Percentiles rank a stretch among this genome's conserved stretches.
Evolutionary conservation across 2,888 invertebrate genomes (phyloP).

Genomic region (Zygogramma bicolorata): DNA sequence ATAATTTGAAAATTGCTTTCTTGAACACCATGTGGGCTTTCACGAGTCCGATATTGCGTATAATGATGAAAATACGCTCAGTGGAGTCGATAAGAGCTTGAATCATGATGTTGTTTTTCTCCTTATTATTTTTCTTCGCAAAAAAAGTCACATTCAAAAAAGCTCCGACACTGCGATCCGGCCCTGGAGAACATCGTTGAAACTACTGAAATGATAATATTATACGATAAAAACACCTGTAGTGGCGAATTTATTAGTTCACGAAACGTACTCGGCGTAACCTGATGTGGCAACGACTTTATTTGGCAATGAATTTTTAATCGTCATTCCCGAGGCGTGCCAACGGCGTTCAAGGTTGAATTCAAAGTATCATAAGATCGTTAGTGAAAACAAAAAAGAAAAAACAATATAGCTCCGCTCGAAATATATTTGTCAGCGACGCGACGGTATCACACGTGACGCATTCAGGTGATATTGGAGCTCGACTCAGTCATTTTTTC

Average conservation of each 20-base stretch:
- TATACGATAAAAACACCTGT: constrained; percentile 16
- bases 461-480: neutral
- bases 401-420: neutral
- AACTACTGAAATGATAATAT: neutral
- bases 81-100: too few species aligned
- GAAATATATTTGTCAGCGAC: neutral
- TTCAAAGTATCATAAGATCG: constrained; percentile 1
- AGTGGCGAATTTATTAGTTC: neutral
- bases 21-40: too few species aligned
- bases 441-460: neutral
- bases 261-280: neutral
- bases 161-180: neutral
- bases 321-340: constrained; percentile 26
- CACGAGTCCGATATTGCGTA: too few species aligned
- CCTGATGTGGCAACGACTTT: constrained; percentile 25
- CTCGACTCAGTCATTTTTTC: too few species aligned
- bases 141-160: too few species aligned
- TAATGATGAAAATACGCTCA: too few species aligned
- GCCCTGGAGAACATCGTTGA: neutral
- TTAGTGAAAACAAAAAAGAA: neutral
- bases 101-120: too few species aligned
- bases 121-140: too few species aligned
- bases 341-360: constrained; percentile 22
- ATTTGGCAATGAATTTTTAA: constrained; percentile 23
- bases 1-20: too few species aligned